phyloP scores from a whole-genome alignment of 2,797 vertebrate genomes.

The Nyctalus aviator region DNA sequence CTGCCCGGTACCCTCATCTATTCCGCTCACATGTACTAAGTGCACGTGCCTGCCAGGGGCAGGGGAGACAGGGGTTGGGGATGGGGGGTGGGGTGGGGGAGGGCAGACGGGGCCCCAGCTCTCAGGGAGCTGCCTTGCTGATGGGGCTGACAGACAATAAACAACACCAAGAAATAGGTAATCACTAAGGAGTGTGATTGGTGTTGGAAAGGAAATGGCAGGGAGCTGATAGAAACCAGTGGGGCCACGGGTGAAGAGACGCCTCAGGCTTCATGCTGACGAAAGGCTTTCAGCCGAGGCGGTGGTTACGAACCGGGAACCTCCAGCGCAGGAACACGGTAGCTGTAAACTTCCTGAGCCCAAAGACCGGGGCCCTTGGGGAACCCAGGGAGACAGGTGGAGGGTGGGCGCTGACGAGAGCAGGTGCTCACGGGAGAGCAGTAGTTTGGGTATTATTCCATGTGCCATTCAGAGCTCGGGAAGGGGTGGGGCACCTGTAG shows the following conservation, averaged over 20 bases:
- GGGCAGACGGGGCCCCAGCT: not conserved
- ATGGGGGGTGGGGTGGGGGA: too few relatives aligned
- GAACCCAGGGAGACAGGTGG: not conserved
- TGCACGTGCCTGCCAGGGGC: not conserved
- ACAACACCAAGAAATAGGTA: not conserved
- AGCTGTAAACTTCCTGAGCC: not conserved
- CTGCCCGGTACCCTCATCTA: not conserved
- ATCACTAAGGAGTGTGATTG: too few relatives aligned
- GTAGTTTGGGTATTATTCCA: not conserved
- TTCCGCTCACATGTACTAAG: not conserved
- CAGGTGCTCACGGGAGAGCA: not conserved
- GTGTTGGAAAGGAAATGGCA: not conserved
- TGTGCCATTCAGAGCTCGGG: not conserved
- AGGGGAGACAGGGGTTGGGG: too few relatives aligned
- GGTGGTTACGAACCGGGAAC: rapidly evolving
- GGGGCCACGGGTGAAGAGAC: not conserved
- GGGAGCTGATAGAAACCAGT: not conserved
- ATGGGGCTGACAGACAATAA: not conserved
- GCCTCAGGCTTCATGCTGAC: not conserved
- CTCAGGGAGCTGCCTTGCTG: not conserved
- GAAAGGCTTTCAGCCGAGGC: not conserved
- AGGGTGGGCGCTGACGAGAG: rapidly evolving
- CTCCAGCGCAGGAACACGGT: rapidly evolving
- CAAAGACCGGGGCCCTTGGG: not conserved
- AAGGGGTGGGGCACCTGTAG: not conserved